phyloP scores from a whole-genome alignment of 2,797 vertebrate species.

The Epinephelus coioides region DNA sequence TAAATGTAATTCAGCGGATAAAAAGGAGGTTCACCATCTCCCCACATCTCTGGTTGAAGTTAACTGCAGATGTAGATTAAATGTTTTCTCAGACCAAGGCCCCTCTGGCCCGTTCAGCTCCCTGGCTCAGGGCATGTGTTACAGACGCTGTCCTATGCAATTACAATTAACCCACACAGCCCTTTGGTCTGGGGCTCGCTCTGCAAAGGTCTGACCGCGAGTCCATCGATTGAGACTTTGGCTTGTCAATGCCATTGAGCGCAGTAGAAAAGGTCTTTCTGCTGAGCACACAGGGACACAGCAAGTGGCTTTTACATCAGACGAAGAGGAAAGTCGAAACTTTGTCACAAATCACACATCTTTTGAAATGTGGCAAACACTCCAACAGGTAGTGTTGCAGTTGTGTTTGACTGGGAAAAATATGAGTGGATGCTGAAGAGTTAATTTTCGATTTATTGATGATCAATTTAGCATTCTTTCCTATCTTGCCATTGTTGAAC shows the following conservation, averaged over 20 bases:
- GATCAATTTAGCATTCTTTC: not conserved
- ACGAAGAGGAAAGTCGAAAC: constrained; percentile 3
- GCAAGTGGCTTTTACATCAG: constrained; percentile 45
- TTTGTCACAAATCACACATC: constrained; percentile 17
- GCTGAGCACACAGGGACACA: constrained; percentile 58
- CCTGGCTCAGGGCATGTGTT: constrained; percentile 52
- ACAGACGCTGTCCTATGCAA: constrained; percentile 73
- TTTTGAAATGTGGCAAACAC: constrained; percentile 3
- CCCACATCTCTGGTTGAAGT: constrained; percentile 20
- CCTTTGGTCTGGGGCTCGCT: constrained; percentile 59
- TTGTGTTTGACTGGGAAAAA: not conserved
- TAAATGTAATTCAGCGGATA: not conserved
- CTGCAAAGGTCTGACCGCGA: constrained; percentile 68
- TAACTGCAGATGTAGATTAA: constrained; percentile 51
- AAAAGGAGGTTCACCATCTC: constrained; percentile 32
- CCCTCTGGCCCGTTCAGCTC: constrained; percentile 45
- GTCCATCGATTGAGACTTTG: constrained; percentile 68
- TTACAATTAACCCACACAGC: constrained; percentile 76
- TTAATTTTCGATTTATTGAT: not conserved
- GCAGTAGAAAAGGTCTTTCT: constrained; percentile 68
- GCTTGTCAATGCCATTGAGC: constrained; percentile 70
- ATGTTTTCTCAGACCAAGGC: constrained; percentile 26
- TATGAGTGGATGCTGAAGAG: not conserved
- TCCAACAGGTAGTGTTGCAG: not conserved
- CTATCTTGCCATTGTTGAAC: not conserved